These are phyloP conservation scores for Bugulina stolonifera DNA, from an alignment of 2,888 invertebrate genomes.

Conservation along the genomic window DNA sequence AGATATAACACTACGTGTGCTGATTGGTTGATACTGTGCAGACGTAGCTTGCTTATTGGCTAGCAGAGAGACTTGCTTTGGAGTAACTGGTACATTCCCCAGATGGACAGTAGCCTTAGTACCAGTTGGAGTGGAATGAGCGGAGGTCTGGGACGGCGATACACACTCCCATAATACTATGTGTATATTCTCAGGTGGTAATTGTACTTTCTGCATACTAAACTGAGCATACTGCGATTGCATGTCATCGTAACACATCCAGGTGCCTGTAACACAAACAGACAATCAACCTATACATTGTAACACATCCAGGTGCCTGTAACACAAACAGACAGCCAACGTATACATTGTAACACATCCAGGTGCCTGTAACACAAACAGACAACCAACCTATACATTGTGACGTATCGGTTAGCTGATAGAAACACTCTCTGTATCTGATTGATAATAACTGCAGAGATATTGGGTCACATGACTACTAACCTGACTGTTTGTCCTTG, in stretches of 20 bases:
- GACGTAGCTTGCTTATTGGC: no score
- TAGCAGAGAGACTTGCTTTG: neutral
- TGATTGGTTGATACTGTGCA: no score
- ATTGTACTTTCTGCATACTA: neutral
- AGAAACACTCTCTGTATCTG: no score
- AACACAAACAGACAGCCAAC: no score
- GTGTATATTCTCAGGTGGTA: neutral
- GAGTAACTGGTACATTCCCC: neutral
- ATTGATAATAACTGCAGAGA: no score
- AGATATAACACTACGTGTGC: neutral
- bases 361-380: neutral
- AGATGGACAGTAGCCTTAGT: neutral
- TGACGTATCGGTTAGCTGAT: no score
- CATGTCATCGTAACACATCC: slow-evolving; percentile 23
- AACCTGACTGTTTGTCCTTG: neutral
- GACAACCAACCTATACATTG: no score
- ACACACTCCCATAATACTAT: slow-evolving; percentile 15
- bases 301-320: slow-evolving; percentile 18
- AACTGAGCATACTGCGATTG: slow-evolving; percentile 16
- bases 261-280: neutral
- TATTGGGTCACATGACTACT: no score
- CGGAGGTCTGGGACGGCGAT: neutral
- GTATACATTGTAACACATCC: slow-evolving; percentile 24
- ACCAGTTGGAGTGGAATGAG: neutral
- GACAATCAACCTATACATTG: no score